These are phyloP conservation scores for Hapalemur alaotrensis DNA, from an alignment of 2,797 vertebrate genomes.

Conservation along the genomic window DNA sequence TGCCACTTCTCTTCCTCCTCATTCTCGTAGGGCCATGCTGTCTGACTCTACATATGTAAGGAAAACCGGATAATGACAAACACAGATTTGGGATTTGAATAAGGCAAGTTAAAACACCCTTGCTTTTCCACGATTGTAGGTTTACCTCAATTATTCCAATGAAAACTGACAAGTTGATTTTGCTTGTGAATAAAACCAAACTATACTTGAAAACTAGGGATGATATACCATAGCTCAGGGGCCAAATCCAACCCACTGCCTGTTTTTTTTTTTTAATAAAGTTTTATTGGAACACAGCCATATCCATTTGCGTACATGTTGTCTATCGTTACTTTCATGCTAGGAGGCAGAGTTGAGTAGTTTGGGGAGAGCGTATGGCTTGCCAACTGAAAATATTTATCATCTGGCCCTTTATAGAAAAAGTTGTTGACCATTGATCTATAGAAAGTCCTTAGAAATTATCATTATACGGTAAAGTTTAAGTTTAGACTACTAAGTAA, in stretches of 20 bases:
- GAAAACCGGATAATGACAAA: background rate
- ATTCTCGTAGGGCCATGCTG: fast-evolving
- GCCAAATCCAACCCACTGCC: background rate
- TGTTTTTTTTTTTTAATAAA: background rate
- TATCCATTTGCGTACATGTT: background rate
- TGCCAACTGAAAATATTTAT: background rate
- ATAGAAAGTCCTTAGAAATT: background rate
- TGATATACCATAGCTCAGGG: fast-evolving
- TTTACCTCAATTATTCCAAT: background rate
- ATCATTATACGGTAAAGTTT: background rate
- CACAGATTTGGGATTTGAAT: background rate
- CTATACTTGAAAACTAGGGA: background rate
- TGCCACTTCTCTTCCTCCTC: background rate
- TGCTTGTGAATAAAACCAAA: background rate
- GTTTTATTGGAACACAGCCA: background rate
- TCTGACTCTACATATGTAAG: background rate
- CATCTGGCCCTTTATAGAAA: background rate
- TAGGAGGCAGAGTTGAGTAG: background rate
- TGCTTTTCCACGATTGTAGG: background rate
- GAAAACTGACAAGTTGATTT: background rate
- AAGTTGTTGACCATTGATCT: background rate
- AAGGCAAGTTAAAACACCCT: background rate
- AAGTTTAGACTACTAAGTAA: background rate
- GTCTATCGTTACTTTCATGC: background rate
- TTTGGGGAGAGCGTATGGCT: background rate